Evolutionary conservation across 2,888 invertebrate species (phyloP).

Genomic region (Amphiduros pacificus): DNA sequence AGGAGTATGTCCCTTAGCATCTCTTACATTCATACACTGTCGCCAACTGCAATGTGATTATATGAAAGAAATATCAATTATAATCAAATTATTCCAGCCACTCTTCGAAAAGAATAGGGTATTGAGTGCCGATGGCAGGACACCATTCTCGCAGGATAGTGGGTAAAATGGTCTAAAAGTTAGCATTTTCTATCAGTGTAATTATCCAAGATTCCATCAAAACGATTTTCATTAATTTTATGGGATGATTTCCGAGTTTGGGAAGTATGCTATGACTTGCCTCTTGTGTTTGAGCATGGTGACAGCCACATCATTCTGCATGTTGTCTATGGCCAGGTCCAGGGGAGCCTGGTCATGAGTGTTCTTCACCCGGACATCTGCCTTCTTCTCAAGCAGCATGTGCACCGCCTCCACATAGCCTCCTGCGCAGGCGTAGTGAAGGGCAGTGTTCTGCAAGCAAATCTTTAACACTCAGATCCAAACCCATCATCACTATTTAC

Average conservation of each 20-base stretch:
- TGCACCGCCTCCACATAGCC: conserved; percentile 79
- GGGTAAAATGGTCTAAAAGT: too few species aligned
- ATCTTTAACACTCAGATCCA: too few species aligned
- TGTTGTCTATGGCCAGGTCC: conserved; percentile 72
- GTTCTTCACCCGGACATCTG: conserved; percentile 86
- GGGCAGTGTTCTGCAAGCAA: conserved; percentile 81
- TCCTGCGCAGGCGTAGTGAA: conserved; percentile 98
- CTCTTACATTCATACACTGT: conserved; percentile 28
- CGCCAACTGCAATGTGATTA: conserved; percentile 25
- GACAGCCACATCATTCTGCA: conserved; percentile 30
- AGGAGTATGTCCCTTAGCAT: conserved; percentile 30
- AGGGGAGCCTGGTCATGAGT: conserved; percentile 91
- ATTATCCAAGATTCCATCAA: too few species aligned
- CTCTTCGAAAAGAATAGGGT: too few species aligned
- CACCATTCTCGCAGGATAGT: too few species aligned
- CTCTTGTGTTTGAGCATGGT: conserved; percentile 31
- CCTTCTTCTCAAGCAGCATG: conserved; percentile 85
- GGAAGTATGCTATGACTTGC: conserved; percentile 24
- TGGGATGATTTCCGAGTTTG: too few species aligned
- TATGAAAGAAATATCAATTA: too few species aligned
- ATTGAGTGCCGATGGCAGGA: too few species aligned
- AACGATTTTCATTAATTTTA: too few species aligned
- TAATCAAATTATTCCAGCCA: too few species aligned
- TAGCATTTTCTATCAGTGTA: too few species aligned
- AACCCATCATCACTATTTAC: not conserved